Base-by-base conservation (phyloP, 2,888 invertebrate species). In the Aleiodes testaceus region DNA sequence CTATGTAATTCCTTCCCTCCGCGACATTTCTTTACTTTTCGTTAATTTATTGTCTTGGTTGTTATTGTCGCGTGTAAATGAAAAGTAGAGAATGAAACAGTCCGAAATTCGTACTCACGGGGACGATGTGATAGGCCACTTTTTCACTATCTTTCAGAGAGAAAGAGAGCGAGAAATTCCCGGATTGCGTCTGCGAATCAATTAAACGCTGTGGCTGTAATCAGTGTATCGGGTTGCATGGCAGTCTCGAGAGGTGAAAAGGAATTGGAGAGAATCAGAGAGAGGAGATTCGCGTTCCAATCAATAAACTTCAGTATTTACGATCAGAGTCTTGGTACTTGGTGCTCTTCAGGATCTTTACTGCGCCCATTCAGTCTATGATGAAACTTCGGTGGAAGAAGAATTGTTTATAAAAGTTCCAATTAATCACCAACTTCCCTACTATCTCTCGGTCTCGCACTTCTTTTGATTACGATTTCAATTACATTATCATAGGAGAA, bases 231-330 rank as follows among this genome's bases (percentile, higher is more conserved):
- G 82, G 50, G 65, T 63, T 69, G 68, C 73, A 70, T 55, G 50
- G 53, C 20, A 45, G 66, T 20, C 53, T 42, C 42, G 50, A 36
- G 64, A 64, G 59, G 26, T 42, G 14, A 42, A 42, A 42, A 59
- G 59, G 42, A 36, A 59, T 59, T 59, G 55, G 61, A n/a, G 20
- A n/a, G 12, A 63, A 45, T 22, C n/a, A 63, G 20, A 12, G 45
- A 16, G 9, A 72, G 65, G 76, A 78, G 84, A 85, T 85, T 85
- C 84, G 85, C 84, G 81, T 82, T 81, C 85, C 82, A 85, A 85
- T 85, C 85, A 85, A 82, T 82, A 82, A 75, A 73, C 77, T 77
- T 80, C 79, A 78, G 81, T 86, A 87, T 86, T 87, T 86, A 86
- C 84, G 85, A 84, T 80, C 42, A 47, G 61, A 61, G 36, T 42